phyloP scores from a whole-genome alignment of 2,113 vertebrate genomes.

The Xiphophorus maculatus region DNA sequence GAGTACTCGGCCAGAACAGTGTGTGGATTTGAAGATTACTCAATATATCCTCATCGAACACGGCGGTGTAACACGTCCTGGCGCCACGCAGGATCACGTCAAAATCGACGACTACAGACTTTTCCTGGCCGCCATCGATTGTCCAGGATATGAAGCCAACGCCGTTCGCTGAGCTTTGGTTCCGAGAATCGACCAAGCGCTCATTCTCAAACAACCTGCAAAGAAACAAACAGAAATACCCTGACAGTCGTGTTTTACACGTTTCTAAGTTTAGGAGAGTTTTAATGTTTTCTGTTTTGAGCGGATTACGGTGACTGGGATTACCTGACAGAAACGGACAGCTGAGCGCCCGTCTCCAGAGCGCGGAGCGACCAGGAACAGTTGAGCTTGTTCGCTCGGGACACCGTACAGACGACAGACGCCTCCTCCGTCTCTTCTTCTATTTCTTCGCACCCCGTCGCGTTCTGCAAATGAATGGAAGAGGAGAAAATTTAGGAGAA shows the following conservation, averaged over 20 bases:
- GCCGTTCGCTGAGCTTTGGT: background rate
- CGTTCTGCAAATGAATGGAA: accelerated
- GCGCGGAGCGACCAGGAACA: conserved; percentile 59
- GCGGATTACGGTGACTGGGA: background rate
- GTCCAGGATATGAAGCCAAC: background rate
- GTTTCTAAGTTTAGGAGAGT: background rate
- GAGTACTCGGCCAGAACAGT: background rate
- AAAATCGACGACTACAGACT: conserved; percentile 5
- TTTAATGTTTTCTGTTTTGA: background rate
- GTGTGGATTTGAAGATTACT: conserved; percentile 39
- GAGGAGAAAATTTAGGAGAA: background rate
- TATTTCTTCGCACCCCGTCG: accelerated
- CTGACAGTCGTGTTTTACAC: background rate
- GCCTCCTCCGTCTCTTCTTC: accelerated
- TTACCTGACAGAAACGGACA: conserved; percentile 49
- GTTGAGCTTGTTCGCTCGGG: conserved; percentile 44
- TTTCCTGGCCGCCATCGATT: accelerated
- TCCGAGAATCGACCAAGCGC: accelerated
- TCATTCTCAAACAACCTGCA: conserved; percentile 39
- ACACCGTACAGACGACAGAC: conserved; percentile 36
- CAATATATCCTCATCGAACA: accelerated
- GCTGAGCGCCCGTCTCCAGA: background rate
- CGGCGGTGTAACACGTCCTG: conserved; percentile 19
- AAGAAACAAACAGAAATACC: background rate
- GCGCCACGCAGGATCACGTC: conserved; percentile 21